Conservation (phyloP, 2,888 invertebrate species). For the Phytoseiulus persimilis region DNA sequence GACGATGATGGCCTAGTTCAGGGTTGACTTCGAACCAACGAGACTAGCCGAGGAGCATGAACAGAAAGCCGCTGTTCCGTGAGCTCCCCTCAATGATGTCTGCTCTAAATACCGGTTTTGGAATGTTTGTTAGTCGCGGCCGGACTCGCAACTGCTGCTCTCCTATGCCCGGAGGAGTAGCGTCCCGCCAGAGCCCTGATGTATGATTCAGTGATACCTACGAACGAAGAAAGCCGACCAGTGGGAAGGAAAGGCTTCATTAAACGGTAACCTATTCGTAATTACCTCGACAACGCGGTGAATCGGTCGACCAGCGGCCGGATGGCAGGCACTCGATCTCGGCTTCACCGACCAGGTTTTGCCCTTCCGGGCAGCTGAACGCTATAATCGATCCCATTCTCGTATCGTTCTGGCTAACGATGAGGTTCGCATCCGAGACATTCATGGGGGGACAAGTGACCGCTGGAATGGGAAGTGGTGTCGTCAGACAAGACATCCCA, state of each 20-base stretch:
- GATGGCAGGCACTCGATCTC: conserved; percentile 69
- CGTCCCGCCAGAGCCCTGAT: not conserved
- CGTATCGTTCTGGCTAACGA: conserved; percentile 63
- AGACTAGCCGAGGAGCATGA: too few species aligned
- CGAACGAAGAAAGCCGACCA: too few species aligned
- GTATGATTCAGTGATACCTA: not conserved
- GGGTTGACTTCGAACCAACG: too few species aligned
- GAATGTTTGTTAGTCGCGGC: too few species aligned
- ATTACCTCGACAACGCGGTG: conserved; percentile 60
- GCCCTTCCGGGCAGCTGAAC: conserved; percentile 70
- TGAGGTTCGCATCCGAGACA: conserved; percentile 59
- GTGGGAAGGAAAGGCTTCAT: too few species aligned
- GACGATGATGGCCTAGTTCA: too few species aligned
- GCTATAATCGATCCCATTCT: conserved; percentile 65
- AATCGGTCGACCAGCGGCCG: conserved; percentile 73
- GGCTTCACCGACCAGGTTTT: conserved; percentile 67
- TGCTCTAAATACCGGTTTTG: too few species aligned
- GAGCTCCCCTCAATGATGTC: too few species aligned
- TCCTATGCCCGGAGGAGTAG: not conserved
- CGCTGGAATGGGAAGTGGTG: not conserved
- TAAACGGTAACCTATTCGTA: not conserved
- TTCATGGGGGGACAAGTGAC: conserved; percentile 33
- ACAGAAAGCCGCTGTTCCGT: too few species aligned
- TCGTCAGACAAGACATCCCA: not conserved
- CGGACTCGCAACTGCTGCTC: too few species aligned